Percentiles rank a stretch among this genome's conserved stretches.
Evolutionary conservation across 2,113 vertebrate genomes (phyloP).

Genomic region (Strix uralensis): DNA sequence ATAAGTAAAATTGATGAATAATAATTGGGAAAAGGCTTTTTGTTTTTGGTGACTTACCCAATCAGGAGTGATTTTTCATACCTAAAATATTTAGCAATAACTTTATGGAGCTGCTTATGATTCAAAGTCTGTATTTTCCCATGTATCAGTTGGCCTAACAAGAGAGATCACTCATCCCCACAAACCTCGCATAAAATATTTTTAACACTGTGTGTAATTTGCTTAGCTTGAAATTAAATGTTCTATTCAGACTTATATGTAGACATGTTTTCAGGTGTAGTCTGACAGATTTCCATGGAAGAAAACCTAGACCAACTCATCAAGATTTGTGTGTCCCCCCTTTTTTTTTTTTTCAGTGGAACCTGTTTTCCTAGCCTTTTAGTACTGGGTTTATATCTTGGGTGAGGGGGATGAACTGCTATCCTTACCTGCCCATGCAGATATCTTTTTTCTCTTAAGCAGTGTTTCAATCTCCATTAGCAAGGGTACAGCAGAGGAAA

Average conservation of each 20-base stretch:
- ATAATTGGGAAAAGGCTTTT: not conserved
- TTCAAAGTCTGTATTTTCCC: not conserved
- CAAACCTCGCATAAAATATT: not conserved
- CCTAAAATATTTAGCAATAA: not conserved
- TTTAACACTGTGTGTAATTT: not conserved
- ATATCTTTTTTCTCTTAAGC: not conserved
- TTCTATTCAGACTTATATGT: not conserved
- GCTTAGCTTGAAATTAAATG: not conserved
- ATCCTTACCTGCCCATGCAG: not conserved
- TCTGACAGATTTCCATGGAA: not conserved
- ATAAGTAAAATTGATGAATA: not conserved
- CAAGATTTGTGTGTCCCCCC: not conserved
- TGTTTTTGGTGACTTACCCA: not conserved
- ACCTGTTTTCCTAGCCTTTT: not conserved
- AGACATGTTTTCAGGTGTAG: not conserved
- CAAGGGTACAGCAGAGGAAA: not conserved
- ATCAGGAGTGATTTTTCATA: not conserved
- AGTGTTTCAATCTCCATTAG: slow-evolving; percentile 17
- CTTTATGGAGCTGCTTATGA: not conserved
- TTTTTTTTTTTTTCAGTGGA: not conserved
- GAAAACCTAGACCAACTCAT: not conserved
- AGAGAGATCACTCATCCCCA: not conserved
- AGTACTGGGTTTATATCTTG: not conserved
- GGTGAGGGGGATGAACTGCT: not conserved
- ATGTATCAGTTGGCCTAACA: not conserved